Evolutionary conservation across 2,797 vertebrate species (phyloP).

Genomic region (Lagorchestes hirsutus): DNA sequence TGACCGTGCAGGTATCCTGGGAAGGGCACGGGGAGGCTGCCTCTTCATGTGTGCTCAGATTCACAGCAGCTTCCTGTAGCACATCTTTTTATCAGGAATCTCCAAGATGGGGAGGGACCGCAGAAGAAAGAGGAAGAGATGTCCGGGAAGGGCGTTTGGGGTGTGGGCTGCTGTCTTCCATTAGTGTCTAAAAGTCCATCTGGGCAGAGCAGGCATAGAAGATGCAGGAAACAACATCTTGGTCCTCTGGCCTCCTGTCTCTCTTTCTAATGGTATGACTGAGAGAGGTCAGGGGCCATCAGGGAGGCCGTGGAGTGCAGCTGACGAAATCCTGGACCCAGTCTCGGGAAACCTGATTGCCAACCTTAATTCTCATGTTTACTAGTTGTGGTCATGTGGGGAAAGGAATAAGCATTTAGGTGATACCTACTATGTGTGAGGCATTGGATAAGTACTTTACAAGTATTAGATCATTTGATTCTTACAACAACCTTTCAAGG

Average conservation of each 20-base stretch:
- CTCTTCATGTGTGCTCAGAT: neutral
- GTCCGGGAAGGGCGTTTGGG: slow-evolving; percentile 1
- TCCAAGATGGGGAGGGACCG: neutral
- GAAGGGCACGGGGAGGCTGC: neutral
- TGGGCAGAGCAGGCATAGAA: slow-evolving; percentile 27
- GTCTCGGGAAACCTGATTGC: accelerated
- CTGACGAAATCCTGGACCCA: neutral
- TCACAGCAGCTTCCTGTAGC: neutral
- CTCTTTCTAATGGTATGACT: slow-evolving; percentile 14
- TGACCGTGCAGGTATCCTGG: too few relatives aligned
- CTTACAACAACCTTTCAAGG: neutral
- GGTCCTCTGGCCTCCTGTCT: neutral
- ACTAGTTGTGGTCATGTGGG: neutral
- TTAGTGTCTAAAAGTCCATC: slow-evolving; percentile 20
- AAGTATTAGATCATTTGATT: neutral
- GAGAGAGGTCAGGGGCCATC: neutral
- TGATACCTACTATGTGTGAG: neutral
- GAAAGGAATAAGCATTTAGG: neutral
- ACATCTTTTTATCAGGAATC: neutral
- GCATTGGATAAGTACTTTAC: neutral
- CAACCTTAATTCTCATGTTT: neutral
- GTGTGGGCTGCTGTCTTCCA: neutral
- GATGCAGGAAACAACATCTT: neutral
- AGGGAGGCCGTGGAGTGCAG: neutral
- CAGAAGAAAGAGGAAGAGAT: neutral